Evolutionary conservation across 2,113 vertebrate genomes (phyloP).

Genomic region (Athene noctua): DNA sequence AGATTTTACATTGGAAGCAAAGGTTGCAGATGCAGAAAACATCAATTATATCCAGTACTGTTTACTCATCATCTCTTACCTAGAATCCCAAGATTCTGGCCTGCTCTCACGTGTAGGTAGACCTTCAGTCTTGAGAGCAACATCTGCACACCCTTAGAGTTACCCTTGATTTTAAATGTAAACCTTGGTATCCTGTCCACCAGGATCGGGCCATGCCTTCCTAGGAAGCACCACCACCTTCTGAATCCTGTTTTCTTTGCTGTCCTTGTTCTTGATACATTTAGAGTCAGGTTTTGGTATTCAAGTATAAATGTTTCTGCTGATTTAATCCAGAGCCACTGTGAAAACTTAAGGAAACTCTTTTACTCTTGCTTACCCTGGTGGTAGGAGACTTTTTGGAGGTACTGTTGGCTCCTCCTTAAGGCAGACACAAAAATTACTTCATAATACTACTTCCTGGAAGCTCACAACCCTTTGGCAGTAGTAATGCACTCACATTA

Average conservation of each 20-base stretch:
- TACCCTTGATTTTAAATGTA: not conserved
- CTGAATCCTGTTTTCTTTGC: not conserved
- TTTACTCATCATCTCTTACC: not conserved
- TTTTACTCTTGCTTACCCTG: not conserved
- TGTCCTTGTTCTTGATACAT: not conserved
- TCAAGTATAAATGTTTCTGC: not conserved
- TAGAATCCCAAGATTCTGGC: not conserved
- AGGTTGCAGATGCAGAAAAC: not conserved
- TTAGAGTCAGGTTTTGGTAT: not conserved
- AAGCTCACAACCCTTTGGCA: not conserved
- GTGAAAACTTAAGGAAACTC: not conserved
- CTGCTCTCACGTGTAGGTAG: not conserved
- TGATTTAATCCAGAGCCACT: not conserved
- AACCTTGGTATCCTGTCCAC: not conserved
- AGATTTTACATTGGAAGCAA: not conserved
- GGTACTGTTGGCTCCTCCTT: not conserved
- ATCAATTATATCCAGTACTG: not conserved
- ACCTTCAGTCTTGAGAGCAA: not conserved
- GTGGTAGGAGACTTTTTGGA: not conserved
- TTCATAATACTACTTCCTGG: not conserved
- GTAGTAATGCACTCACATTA: not conserved
- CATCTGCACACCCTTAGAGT: rapidly evolving
- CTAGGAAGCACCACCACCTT: not conserved
- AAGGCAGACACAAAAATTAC: not conserved
- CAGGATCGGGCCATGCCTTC: not conserved